phyloP scores from a whole-genome alignment of 2,797 vertebrate species.

The Acanthis flammea region DNA sequence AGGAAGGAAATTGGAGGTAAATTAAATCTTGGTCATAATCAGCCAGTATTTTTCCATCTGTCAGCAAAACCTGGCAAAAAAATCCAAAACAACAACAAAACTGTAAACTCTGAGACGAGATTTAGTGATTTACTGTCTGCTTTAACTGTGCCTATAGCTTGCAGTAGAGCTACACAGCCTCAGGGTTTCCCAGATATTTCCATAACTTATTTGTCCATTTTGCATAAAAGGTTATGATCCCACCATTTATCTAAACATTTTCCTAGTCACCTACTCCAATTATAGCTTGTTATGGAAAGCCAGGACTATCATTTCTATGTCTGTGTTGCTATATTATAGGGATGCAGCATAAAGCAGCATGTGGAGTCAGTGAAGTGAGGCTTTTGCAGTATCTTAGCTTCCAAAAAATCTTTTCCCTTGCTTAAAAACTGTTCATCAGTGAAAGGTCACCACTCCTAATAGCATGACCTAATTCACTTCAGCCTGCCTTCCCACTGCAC shows the following conservation, averaged over 20 bases:
- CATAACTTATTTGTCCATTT: slow-evolving; percentile 22
- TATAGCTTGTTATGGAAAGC: slow-evolving; percentile 29
- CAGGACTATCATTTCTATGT: slow-evolving; percentile 1
- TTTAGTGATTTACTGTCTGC: slow-evolving; percentile 4
- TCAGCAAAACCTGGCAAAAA: background rate
- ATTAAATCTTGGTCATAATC: slow-evolving; percentile 23
- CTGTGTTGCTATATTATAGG: background rate
- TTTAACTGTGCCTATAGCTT: background rate
- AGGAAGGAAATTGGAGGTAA: slow-evolving; percentile 24
- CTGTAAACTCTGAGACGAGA: background rate
- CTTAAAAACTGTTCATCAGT: background rate
- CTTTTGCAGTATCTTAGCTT: background rate
- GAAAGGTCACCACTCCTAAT: background rate
- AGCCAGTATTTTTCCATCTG: slow-evolving; percentile 14
- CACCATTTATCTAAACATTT: slow-evolving; percentile 56
- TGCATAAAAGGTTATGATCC: slow-evolving; percentile 28
- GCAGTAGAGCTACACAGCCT: background rate
- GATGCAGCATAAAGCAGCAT: background rate
- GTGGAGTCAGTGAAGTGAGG: background rate
- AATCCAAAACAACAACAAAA: slow-evolving; percentile 21
- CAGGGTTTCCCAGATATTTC: background rate
- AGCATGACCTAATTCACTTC: background rate
- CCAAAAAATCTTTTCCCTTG: background rate
- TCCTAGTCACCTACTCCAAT: slow-evolving; percentile 22
- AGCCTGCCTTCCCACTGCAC: background rate